Evolutionary conservation across 2,888 invertebrate species (phyloP).

Genomic region (Dorcus hopei): DNA sequence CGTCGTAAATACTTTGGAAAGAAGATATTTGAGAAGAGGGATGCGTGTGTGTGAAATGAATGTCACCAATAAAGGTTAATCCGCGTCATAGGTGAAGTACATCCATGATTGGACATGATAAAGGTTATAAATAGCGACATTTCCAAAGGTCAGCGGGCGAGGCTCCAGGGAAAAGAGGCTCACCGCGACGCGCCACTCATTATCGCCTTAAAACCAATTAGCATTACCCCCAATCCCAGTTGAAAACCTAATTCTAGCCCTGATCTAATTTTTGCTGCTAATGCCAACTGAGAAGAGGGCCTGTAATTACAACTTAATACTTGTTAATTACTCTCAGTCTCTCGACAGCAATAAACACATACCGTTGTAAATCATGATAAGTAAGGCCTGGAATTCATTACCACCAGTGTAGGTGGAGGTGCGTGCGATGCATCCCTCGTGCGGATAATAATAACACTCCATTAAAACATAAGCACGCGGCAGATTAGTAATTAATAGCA

Average conservation of each 20-base stretch:
- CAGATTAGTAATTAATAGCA: slow-evolving; percentile 41
- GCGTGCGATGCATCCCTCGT: slow-evolving; percentile 32
- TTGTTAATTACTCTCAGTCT: slow-evolving; percentile 36
- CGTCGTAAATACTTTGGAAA: neutral
- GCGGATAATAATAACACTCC: slow-evolving; percentile 39
- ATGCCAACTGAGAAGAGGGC: slow-evolving; percentile 23
- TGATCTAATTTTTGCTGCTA: slow-evolving; percentile 14
- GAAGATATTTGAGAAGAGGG: too few species aligned
- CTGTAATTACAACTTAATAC: slow-evolving; percentile 36
- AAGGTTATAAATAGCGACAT: slow-evolving; percentile 36
- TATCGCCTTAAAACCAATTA: slow-evolving; percentile 25
- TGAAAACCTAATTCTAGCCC: slow-evolving; percentile 1
- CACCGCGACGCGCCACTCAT: slow-evolving; percentile 22
- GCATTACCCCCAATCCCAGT: slow-evolving; percentile 11
- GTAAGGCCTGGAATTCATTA: slow-evolving; percentile 29
- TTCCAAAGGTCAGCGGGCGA: slow-evolving; percentile 30
- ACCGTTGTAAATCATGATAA: slow-evolving; percentile 35
- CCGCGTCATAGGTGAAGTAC: slow-evolving; percentile 35
- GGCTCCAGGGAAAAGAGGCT: slow-evolving; percentile 14
- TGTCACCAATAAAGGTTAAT: slow-evolving; percentile 38
- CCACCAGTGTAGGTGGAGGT: slow-evolving; percentile 25
- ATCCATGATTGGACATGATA: slow-evolving; percentile 34
- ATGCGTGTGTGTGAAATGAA: slow-evolving; percentile 21
- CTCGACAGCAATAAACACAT: slow-evolving; percentile 37
- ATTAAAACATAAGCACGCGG: slow-evolving; percentile 40